Evolutionary conservation across 2,797 vertebrate species (phyloP), one percentile per base, ranked within the genome.

Genomic region (Catharus ustulatus): DNA sequence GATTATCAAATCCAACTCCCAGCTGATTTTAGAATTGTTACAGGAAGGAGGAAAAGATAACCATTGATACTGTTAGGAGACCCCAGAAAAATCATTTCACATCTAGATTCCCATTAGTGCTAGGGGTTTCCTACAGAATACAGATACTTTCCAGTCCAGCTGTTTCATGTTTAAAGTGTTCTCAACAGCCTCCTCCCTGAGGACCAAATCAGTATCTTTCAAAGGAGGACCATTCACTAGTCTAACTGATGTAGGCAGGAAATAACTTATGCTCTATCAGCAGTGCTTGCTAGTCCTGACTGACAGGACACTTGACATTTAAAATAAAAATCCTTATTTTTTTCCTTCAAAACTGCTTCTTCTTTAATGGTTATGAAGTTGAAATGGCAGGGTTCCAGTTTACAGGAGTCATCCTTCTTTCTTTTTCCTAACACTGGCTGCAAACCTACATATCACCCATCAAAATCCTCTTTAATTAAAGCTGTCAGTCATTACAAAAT

Each of bases 151-250:
- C 27, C 74, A 55, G 49, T 55, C 90, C 55, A 46, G 34, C 14
- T 71, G 43, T 40, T 78, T 24, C 13, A 2, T 13, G 36, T 83
- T 73, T 51, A 8, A 89, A 90, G 23, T 7, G 7, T 48, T 63
- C 2, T 1, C 49, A 87, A 64, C 49, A 88, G 57, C 84, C 75
- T 79, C 34, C 48, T 79, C 86, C 67, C 61, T 34, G 32, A 83
- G 57, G 72, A 77, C 45, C 24, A 84, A 82, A 86, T 57, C 75
- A 80, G 63, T 43, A 62, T 52, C 66, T 81, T 86, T 58, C 69
- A 84, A 72, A 90, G 85, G 43, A 90, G 83, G 79, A 84, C 81
- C 84, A 67, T 90, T 67, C 83, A 90, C 72, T 36, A 90, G 63
- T 29, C 46, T 66, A 62, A 93, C 75, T 54, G 71, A 24, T 32